Evolutionary conservation across 2,797 vertebrate species (phyloP).

Genomic region (Vireo griseus): DNA sequence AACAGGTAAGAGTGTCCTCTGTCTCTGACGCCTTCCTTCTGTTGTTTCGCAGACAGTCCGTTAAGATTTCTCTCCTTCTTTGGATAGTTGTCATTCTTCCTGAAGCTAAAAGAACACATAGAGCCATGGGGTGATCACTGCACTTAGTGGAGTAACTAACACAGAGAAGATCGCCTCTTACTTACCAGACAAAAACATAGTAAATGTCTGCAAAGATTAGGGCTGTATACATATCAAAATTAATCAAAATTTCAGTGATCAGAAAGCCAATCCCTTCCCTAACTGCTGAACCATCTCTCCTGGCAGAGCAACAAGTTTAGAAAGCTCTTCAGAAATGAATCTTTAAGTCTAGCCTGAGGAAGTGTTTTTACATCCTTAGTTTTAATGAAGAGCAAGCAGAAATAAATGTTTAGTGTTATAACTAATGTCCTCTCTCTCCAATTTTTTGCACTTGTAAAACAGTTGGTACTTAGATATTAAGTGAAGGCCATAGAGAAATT

Average conservation of each 20-base stretch:
- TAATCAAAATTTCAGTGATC: background rate
- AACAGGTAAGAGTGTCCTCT: background rate
- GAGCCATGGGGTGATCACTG: background rate
- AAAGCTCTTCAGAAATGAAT: constrained; percentile 1
- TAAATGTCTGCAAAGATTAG: background rate
- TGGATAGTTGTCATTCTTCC: background rate
- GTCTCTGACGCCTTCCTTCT: background rate
- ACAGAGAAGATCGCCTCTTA: background rate
- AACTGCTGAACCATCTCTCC: background rate
- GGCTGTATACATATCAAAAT: background rate
- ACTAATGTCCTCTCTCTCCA: background rate
- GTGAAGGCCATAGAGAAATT: background rate
- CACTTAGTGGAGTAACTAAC: background rate
- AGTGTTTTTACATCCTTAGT: background rate
- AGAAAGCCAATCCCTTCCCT: background rate
- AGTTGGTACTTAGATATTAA: background rate
- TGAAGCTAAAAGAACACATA: background rate
- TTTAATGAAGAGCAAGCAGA: constrained; percentile 4
- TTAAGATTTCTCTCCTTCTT: background rate
- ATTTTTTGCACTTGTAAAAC: constrained; percentile 4
- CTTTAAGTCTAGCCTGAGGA: background rate
- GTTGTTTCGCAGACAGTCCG: accelerated
- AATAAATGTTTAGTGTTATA: background rate
- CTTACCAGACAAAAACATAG: background rate
- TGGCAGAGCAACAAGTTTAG: background rate